These are phyloP conservation scores for Pogona vitticeps DNA, from an alignment of 2,113 vertebrate species.

Conservation along the genomic window DNA sequence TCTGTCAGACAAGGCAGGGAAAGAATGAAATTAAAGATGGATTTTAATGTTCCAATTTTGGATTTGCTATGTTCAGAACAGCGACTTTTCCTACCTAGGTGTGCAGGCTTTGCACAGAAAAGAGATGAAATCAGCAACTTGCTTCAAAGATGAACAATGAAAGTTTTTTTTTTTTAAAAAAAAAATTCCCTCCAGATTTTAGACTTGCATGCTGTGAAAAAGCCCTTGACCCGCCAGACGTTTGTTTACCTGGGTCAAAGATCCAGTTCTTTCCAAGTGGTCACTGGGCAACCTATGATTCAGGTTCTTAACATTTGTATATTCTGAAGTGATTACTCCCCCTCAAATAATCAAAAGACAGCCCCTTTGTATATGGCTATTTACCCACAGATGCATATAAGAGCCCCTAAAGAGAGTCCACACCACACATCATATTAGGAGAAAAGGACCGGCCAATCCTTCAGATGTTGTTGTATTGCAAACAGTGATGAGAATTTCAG, in stretches of 20 bases:
- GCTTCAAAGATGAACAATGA: neutral
- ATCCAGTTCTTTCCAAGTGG: neutral
- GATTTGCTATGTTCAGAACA: neutral
- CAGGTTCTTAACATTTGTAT: neutral
- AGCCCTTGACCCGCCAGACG: neutral
- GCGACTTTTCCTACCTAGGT: neutral
- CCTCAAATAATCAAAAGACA: neutral
- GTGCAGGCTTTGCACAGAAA: neutral
- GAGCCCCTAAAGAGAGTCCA: neutral
- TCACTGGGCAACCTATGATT: neutral
- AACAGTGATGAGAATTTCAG: too few relatives aligned
- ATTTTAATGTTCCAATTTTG: neutral
- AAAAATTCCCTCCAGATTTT: neutral
- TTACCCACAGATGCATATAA: neutral
- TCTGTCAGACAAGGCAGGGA: constrained; percentile 36
- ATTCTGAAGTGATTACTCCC: neutral
- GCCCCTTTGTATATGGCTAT: neutral
- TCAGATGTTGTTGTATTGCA: too few relatives aligned
- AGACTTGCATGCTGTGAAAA: neutral
- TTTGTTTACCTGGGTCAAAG: neutral
- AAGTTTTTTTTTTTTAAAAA: neutral
- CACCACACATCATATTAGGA: neutral
- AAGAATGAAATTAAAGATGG: constrained; percentile 48
- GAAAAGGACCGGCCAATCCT: too few relatives aligned
- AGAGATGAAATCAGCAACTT: neutral